Evolutionary conservation across 2,797 vertebrate genomes (phyloP).

Genomic region (Lates japonicus): DNA sequence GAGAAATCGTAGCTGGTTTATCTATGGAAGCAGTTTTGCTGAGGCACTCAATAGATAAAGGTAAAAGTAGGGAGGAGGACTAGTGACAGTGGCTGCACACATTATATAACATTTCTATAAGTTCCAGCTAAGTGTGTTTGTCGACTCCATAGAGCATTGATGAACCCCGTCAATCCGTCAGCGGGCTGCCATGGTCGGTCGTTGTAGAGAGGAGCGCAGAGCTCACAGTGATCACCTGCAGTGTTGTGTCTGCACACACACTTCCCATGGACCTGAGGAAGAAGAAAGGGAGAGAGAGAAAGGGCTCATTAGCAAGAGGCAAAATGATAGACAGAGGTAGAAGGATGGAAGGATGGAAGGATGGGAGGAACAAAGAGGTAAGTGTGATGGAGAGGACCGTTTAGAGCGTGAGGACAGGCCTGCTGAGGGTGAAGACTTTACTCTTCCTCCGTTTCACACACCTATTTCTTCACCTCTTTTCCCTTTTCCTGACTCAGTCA

Average conservation of each 20-base stretch:
- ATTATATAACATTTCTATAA: neutral
- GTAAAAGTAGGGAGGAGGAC: neutral
- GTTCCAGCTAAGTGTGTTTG: neutral
- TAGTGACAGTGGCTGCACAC: neutral
- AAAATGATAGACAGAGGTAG: conserved; percentile 30
- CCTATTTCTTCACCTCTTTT: neutral
- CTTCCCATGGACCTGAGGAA: conserved; percentile 92
- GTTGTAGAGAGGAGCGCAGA: conserved; percentile 91
- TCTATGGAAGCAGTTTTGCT: neutral
- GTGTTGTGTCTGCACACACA: conserved; percentile 98
- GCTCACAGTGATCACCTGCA: conserved; percentile 93
- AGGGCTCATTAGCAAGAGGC: conserved; percentile 54
- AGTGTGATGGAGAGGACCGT: conserved; percentile 57
- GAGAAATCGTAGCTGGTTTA: neutral
- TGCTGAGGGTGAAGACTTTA: conserved; percentile 25
- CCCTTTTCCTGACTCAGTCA: neutral
- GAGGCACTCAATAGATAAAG: neutral
- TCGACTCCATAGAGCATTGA: too few relatives aligned
- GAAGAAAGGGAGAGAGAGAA: conserved; percentile 38
- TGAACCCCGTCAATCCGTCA: conserved; percentile 91
- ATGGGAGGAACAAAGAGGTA: conserved; percentile 62
- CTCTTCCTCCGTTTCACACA: conserved; percentile 19
- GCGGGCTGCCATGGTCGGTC: conserved; percentile 97
- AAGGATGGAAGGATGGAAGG: conserved; percentile 38
- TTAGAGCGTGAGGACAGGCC: conserved; percentile 44